Conservation (phyloP, 1,140 invertebrate species). For the Propsilocerus akamusi region DNA sequence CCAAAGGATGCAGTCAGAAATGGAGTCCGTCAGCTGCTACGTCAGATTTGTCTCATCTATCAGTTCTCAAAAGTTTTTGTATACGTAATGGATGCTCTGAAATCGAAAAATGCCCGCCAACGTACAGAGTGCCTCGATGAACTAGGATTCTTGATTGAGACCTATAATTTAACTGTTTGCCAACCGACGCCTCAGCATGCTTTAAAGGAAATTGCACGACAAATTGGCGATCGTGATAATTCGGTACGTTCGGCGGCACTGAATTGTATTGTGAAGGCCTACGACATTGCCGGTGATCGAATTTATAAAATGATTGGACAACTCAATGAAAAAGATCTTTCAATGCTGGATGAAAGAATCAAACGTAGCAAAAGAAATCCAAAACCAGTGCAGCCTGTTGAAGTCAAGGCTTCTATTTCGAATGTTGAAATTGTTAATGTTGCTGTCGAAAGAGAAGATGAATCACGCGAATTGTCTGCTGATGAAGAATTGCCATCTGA, state of each 20-base stretch:
- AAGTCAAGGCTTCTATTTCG: slow-evolving; percentile 22
- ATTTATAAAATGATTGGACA: slow-evolving; percentile 83
- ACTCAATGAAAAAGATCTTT: slow-evolving; percentile 81
- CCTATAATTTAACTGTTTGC: slow-evolving; percentile 69
- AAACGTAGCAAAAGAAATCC: slow-evolving; percentile 62
- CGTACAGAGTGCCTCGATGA: slow-evolving; percentile 91
- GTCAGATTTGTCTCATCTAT: slow-evolving; percentile 70
- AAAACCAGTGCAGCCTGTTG: slow-evolving; percentile 25
- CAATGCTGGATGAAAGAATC: slow-evolving; percentile 85
- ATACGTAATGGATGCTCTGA: slow-evolving; percentile 84
- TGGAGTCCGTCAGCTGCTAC: slow-evolving; percentile 69
- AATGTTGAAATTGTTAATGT: slow-evolving; percentile 22
- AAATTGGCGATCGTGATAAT: slow-evolving; percentile 91
- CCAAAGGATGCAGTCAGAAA: slow-evolving; percentile 87
- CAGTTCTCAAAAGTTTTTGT: slow-evolving; percentile 77
- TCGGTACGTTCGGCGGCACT: slow-evolving; percentile 89
- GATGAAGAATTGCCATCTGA: slow-evolving; percentile 21
- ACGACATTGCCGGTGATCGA: slow-evolving; percentile 76
- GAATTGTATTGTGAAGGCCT: slow-evolving; percentile 83
- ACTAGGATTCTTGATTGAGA: slow-evolving; percentile 69
- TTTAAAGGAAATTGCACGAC: slow-evolving; percentile 82
- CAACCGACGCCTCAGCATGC: slow-evolving; percentile 53
- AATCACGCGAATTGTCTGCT: slow-evolving; percentile 9
- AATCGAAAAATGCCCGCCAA: slow-evolving; percentile 92
- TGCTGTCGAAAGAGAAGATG: slow-evolving; percentile 24